Conservation (phyloP, 2,113 vertebrate species). For the Hippoglossus stenolepis region DNA sequence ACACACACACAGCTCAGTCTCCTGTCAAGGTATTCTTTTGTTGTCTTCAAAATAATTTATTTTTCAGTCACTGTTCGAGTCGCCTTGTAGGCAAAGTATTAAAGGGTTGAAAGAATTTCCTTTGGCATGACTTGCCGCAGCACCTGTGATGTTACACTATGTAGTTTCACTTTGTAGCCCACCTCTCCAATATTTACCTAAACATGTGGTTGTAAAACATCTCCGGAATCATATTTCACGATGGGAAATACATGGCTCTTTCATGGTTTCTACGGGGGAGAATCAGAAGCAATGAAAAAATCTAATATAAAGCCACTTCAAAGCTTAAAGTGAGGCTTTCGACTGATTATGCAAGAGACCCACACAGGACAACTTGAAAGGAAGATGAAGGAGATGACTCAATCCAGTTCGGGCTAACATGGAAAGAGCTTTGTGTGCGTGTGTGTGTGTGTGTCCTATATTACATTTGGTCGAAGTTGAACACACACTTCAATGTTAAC, state of each 20-base stretch:
- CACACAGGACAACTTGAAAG: constrained; percentile 68
- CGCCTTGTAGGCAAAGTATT: constrained; percentile 32
- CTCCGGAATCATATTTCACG: constrained; percentile 40
- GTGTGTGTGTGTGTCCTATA: background rate
- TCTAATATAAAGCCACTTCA: constrained; percentile 64
- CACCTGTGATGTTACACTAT: constrained; percentile 47
- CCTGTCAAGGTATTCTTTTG: constrained; percentile 47
- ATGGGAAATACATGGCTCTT: constrained; percentile 47
- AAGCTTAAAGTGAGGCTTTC: constrained; percentile 51
- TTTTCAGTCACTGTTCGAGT: constrained; percentile 36
- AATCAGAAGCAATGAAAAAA: constrained; percentile 50
- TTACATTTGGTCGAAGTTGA: constrained; percentile 47
- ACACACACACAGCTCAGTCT: background rate
- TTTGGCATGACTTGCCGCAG: constrained; percentile 27
- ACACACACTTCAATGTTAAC: constrained; percentile 43
- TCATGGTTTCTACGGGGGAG: constrained; percentile 33
- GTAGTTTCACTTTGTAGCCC: constrained; percentile 45
- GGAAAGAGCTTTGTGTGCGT: constrained; percentile 37
- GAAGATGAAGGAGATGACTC: constrained; percentile 74
- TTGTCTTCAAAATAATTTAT: constrained; percentile 21
- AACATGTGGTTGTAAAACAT: constrained; percentile 48
- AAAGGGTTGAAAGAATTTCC: constrained; percentile 46
- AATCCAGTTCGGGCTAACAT: constrained; percentile 53
- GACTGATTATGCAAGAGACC: constrained; percentile 54
- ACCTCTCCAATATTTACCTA: constrained; percentile 12